These are phyloP conservation scores for Rhinatrema bivittatum DNA, from an alignment of 2,797 vertebrate species.

Conservation along the genomic window DNA sequence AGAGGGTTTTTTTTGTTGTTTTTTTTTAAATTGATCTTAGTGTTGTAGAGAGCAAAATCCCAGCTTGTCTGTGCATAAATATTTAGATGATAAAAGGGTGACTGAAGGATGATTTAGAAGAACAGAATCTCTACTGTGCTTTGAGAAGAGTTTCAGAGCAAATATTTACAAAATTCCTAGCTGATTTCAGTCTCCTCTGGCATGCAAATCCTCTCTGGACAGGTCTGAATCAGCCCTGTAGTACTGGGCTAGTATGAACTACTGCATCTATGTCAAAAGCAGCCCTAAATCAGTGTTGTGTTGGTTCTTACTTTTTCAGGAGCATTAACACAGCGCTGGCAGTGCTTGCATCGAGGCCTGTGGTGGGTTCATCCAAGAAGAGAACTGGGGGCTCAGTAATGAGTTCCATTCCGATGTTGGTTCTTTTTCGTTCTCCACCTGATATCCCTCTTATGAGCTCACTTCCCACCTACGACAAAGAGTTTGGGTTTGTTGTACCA, in stretches of 20 bases:
- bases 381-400: conserved; percentile 68
- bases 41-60: no score
- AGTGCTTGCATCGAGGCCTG: conserved; percentile 68
- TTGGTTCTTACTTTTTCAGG: conserved; percentile 57
- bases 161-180: no score
- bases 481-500: neutral
- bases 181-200: no score
- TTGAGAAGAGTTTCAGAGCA: conserved; percentile 14
- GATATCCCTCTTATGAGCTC: conserved; percentile 69
- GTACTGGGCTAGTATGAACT: conserved; percentile 1
- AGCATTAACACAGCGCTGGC: conserved; percentile 68
- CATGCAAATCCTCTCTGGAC: no score
- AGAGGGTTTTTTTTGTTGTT: no score
- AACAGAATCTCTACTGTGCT: no score
- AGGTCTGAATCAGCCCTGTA: neutral
- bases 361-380: conserved; percentile 72
- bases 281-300: neutral
- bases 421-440: conserved; percentile 71
- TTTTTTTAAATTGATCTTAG: no score
- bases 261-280: neutral
- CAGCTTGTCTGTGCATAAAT: no score
- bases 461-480: conserved; percentile 59
- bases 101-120: no score
- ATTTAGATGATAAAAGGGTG: no score
- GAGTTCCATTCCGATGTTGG: conserved; percentile 73